Percentiles rank a stretch among this genome's conserved stretches.
phyloP scores from a whole-genome alignment of 2,888 invertebrate genomes.

The Hybos culiciformis region DNA sequence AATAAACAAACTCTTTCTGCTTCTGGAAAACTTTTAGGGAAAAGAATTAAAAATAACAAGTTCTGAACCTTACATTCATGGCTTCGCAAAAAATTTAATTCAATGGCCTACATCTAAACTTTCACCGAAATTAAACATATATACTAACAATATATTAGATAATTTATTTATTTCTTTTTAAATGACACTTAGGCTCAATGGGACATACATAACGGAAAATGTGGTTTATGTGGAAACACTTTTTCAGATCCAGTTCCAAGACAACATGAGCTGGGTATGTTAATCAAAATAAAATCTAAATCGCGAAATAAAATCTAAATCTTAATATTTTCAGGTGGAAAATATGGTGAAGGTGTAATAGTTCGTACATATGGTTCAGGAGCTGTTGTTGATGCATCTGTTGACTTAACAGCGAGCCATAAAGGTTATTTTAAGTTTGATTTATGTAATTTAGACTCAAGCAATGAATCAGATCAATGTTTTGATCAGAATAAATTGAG shows the following conservation, averaged over 20 bases:
- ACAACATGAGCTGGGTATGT: slow-evolving; percentile 39
- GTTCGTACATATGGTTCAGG: slow-evolving; percentile 32
- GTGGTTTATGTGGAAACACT: slow-evolving; percentile 44
- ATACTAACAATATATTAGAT: too few species aligned
- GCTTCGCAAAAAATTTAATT: too few species aligned
- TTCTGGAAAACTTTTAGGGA: too few species aligned
- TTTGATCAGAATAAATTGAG: slow-evolving; percentile 29
- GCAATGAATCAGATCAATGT: slow-evolving; percentile 37
- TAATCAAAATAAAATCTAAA: too few species aligned
- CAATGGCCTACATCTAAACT: too few species aligned
- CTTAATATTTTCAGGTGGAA: slow-evolving; percentile 41
- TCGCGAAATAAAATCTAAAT: too few species aligned
- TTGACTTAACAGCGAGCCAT: slow-evolving; percentile 37
- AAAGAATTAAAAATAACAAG: too few species aligned
- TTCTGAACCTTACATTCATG: too few species aligned
- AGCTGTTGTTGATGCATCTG: slow-evolving; percentile 10
- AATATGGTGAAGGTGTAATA: slow-evolving; percentile 38
- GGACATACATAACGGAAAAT: slow-evolving; percentile 34
- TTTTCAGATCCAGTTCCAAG: slow-evolving; percentile 35
- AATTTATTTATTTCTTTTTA: too few species aligned
- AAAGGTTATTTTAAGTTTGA: slow-evolving; percentile 38
- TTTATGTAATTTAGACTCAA: slow-evolving; percentile 36
- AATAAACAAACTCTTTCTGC: too few species aligned
- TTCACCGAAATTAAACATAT: too few species aligned
- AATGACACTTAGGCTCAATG: slow-evolving; percentile 33